phyloP scores from a whole-genome alignment of 2,888 invertebrate species.

The Tetropium fuscum region DNA sequence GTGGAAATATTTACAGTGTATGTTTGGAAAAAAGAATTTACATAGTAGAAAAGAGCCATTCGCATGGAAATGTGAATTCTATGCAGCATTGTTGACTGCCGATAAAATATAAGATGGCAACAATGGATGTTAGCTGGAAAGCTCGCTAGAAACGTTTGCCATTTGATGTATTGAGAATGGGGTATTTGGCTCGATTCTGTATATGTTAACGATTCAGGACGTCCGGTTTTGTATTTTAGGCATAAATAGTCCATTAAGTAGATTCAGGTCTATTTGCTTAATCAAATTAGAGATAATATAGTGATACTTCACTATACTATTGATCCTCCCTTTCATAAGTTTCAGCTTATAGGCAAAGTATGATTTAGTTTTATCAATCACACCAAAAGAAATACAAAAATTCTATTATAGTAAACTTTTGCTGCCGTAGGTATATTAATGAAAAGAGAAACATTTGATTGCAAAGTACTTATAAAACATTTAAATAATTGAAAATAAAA shows the following conservation, averaged over 20 bases:
- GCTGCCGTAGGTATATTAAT: too few relatives aligned
- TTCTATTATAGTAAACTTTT: too few relatives aligned
- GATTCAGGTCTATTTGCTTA: slow-evolving; percentile 53
- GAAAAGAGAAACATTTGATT: too few relatives aligned
- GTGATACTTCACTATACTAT: too few relatives aligned
- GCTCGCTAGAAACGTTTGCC: slow-evolving; percentile 48
- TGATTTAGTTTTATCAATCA: too few relatives aligned
- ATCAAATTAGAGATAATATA: slow-evolving; percentile 40
- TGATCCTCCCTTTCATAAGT: too few relatives aligned
- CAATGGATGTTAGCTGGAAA: slow-evolving; percentile 63
- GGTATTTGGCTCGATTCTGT: slow-evolving; percentile 59
- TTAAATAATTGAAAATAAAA: too few relatives aligned
- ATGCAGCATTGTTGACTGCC: slow-evolving; percentile 63
- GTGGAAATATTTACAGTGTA: slow-evolving; percentile 64
- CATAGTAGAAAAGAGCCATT: slow-evolving; percentile 65
- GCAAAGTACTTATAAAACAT: too few relatives aligned
- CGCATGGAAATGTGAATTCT: slow-evolving; percentile 66
- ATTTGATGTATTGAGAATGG: slow-evolving; percentile 61
- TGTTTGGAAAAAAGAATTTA: slow-evolving; percentile 63
- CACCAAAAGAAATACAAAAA: too few relatives aligned
- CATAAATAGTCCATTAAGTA: slow-evolving; percentile 64
- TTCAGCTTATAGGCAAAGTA: too few relatives aligned
- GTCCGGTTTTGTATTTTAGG: slow-evolving; percentile 65
- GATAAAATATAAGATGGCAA: slow-evolving; percentile 68
- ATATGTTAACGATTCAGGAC: slow-evolving; percentile 63